Base-by-base conservation (phyloP, 2,113 vertebrate genomes). In the Centropus bengalensis region DNA sequence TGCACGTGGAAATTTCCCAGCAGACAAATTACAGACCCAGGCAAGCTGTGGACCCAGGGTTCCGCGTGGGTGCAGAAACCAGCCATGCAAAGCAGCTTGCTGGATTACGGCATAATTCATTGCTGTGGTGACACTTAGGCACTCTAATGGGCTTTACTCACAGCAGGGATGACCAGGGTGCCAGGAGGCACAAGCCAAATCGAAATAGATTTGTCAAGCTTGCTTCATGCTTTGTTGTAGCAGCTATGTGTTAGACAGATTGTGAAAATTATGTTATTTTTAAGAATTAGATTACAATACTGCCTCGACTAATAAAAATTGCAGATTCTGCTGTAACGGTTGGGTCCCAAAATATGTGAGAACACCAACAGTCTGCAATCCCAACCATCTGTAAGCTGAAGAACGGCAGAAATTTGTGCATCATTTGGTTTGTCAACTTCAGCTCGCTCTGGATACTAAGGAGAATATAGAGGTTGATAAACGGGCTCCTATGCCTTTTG, bases 121-220 rank as follows among this genome's bases (percentile, higher is more conserved):
- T 78, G 86, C 93, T 78, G 47, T 60, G 79, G 86, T 90, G 90
- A 76, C 86, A 68, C 47, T 95, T 86, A 74, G 1, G 9, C 86
- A 84, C 91, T 95, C 64, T 88, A 78, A 96, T 95, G 74, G 88
- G 60, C 64, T 92, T 94, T 93, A 80, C 64, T 82, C 84, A 89
- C 80, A 95, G 88, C 76, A 92, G 91, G 86, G 86, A 95, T 81
- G 90, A 77, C 82, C 94, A 80, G 81, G 82, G 80, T 83, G 86
- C 92, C 1, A 1, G 82, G 36, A 93, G 95, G 94, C 82, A 93
- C 33, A 44, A 94, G 88, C 60, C 88, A 71, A 95, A 33, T 33
- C 69, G 45, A 86, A 94, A 86, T 77, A 90, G 63, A 88, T 90
- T 90, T 77, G 73, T 89, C 74, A 86, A 66, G 80, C 76, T 93